Conservation (phyloP, 2,888 invertebrate genomes). For the Drosophila kokeensis region DNA sequence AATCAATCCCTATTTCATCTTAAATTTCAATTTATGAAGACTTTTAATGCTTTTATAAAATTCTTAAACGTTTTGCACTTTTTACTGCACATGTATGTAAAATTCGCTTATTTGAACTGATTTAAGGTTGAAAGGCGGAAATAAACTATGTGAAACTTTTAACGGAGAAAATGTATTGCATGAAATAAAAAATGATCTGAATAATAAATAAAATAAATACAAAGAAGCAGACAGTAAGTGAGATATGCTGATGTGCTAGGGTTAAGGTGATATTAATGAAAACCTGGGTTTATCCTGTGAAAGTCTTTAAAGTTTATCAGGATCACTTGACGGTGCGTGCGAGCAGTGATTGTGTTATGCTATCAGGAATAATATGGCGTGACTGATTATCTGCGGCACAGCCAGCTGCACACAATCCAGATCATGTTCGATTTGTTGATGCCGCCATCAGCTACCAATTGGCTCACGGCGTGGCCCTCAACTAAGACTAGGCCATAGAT, state of each 20-base stretch:
- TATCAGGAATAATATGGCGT: not conserved
- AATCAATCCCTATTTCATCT: not conserved
- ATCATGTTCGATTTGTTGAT: not conserved
- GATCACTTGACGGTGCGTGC: not conserved
- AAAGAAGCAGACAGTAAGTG: not conserved
- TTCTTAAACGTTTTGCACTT: not conserved
- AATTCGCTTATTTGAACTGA: not conserved
- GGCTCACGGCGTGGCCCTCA: conserved; percentile 34
- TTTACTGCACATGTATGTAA: not conserved
- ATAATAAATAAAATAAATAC: conserved; percentile 34
- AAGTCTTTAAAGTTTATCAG: not conserved
- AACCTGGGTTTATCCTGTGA: not conserved
- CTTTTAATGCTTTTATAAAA: not conserved
- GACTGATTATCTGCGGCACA: not conserved
- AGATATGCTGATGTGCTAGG: too few relatives aligned
- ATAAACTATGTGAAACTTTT: conserved; percentile 77
- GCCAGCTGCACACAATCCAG: not conserved
- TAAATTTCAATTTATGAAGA: not conserved
- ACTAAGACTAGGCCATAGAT: conserved; percentile 26
- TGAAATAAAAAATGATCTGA: conserved; percentile 78
- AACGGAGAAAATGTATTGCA: conserved; percentile 79
- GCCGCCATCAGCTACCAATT: conserved; percentile 12
- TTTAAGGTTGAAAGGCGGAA: too few relatives aligned
- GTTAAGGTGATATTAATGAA: not conserved
- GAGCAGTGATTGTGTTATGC: conserved; percentile 9